Percentiles rank a stretch among this genome's conserved stretches.
phyloP scores from a whole-genome alignment of 2,797 vertebrate species.

The Brotula barbata region DNA sequence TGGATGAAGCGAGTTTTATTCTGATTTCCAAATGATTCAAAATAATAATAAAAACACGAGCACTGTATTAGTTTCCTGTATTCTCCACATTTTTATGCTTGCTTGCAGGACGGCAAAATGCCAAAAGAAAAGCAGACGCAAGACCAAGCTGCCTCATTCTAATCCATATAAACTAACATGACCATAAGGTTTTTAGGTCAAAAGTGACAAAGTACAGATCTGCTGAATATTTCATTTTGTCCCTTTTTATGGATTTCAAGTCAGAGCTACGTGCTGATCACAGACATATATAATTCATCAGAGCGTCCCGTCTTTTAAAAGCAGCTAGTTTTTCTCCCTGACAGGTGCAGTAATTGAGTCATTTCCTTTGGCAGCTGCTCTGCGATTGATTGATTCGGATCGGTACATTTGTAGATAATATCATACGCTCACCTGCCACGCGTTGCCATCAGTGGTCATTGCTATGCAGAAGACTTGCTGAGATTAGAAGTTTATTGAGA shows the following conservation, averaged over 20 bases:
- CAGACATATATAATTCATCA: conserved; percentile 10
- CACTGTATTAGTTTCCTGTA: too few relatives aligned
- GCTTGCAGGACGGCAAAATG: too few relatives aligned
- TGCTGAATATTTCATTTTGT: conserved; percentile 2
- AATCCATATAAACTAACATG: too few relatives aligned
- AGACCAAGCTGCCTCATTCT: too few relatives aligned
- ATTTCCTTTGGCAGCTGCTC: conserved; percentile 34
- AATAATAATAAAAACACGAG: too few relatives aligned
- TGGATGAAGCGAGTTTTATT: too few relatives aligned
- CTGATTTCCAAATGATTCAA: too few relatives aligned
- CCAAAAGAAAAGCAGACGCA: too few relatives aligned
- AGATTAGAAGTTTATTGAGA: conserved; percentile 38
- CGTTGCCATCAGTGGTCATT: conserved; percentile 41
- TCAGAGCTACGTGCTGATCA: conserved; percentile 15
- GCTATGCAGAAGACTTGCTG: conserved; percentile 33
- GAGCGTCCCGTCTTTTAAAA: conserved; percentile 5
- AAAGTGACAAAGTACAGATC: too few relatives aligned
- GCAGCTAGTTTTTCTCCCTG: conserved; percentile 1
- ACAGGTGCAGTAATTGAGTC: conserved; percentile 51
- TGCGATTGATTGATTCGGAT: conserved; percentile 50
- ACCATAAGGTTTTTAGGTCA: too few relatives aligned
- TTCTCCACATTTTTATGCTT: too few relatives aligned
- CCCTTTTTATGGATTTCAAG: conserved; percentile 1
- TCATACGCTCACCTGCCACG: conserved; percentile 44
- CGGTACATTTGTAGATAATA: conserved; percentile 48